Conservation (phyloP, 2,888 invertebrate genomes). For the Zygogramma bicolorata region DNA sequence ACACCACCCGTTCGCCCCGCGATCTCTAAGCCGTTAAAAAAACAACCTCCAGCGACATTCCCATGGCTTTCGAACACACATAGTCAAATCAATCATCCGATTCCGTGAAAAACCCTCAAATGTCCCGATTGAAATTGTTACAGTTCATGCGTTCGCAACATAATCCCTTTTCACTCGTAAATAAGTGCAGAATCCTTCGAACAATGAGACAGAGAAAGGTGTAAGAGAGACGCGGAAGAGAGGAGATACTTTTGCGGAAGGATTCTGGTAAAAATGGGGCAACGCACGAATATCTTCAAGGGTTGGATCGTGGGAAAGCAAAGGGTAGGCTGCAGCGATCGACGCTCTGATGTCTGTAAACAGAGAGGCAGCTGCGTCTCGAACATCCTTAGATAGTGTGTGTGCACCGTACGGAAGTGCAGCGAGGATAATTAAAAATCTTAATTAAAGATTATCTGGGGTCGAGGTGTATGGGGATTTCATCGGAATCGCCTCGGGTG, state of each 20-base stretch:
- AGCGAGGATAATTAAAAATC: constrained; percentile 48
- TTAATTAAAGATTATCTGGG: constrained; percentile 52
- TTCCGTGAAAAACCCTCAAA: constrained; percentile 38
- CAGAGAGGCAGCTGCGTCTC: constrained; percentile 51
- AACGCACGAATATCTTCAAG: constrained; percentile 59
- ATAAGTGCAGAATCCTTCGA: constrained; percentile 29
- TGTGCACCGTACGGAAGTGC: constrained; percentile 38
- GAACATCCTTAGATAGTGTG: constrained; percentile 23
- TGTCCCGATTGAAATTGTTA: constrained; percentile 34
- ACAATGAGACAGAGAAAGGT: constrained; percentile 44
- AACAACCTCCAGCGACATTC: constrained; percentile 12
- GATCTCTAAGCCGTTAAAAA: not conserved
- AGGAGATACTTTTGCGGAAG: constrained; percentile 62
- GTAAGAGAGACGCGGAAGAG: constrained; percentile 63
- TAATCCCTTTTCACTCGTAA: constrained; percentile 39
- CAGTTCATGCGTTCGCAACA: constrained; percentile 27
- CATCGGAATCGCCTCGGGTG: not conserved
- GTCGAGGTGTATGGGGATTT: constrained; percentile 1
- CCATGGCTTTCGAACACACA: constrained; percentile 31
- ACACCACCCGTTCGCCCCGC: not conserved
- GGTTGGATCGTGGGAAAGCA: constrained; percentile 64
- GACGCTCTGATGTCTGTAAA: constrained; percentile 54
- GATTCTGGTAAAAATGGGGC: constrained; percentile 63
- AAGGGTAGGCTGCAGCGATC: constrained; percentile 58
- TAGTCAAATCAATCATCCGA: constrained; percentile 42